A percentile compares a stretch with the other conserved stretches of the same genome.
These are phyloP conservation scores for Urechis unicinctus DNA, from an alignment of 2,888 invertebrate species.

Conservation along the genomic window DNA sequence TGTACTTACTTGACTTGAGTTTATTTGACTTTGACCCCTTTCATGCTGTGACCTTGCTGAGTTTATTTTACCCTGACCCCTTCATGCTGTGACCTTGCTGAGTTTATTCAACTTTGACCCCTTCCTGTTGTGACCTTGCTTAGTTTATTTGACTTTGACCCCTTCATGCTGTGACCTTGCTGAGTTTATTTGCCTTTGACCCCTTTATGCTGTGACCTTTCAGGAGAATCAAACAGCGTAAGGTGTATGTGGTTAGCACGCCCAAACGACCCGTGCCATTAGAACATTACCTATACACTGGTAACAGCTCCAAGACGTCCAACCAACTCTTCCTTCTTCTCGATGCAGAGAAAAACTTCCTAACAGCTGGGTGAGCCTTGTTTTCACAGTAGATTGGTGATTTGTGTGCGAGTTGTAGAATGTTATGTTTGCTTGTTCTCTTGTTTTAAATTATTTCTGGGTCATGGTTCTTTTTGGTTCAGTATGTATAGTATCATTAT, in stretches of 20 bases:
- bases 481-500: too few species aligned
- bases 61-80: too few species aligned
- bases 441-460: too few species aligned
- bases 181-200: conserved; percentile 24
- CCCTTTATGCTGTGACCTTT: conserved; percentile 2
- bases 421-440: too few species aligned
- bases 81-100: too few species aligned
- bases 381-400: not conserved
- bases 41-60: too few species aligned
- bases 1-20: too few species aligned
- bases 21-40: too few species aligned
- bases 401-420: too few species aligned
- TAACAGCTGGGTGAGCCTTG: conserved; percentile 56
- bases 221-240: conserved; percentile 62
- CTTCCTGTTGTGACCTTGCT: not conserved
- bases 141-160: not conserved
- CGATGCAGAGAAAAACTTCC: conserved; percentile 70
- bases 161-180: not conserved
- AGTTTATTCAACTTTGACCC: not conserved
- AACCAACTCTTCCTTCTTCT: conserved; percentile 64
- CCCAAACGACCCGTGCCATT: conserved; percentile 89
- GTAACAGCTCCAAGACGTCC: conserved; percentile 50
- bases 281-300: conserved; percentile 84
- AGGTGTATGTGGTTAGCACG: conserved; percentile 87
- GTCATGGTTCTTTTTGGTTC: too few species aligned